A percentile compares a stretch with the other conserved stretches of the same genome.
phyloP scores from a whole-genome alignment of 2,113 vertebrate genomes.

The Sander vitreus region DNA sequence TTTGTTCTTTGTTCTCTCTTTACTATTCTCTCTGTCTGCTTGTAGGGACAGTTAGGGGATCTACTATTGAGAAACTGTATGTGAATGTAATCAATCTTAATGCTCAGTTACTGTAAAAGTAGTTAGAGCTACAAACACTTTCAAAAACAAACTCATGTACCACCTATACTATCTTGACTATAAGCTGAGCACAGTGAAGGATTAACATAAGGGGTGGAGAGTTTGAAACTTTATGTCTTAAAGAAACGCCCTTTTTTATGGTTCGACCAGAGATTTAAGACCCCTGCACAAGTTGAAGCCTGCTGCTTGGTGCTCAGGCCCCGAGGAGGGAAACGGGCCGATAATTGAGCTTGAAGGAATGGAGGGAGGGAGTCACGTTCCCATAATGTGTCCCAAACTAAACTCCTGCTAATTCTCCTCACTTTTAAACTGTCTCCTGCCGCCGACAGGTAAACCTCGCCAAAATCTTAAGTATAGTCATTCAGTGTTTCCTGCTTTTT shows the following conservation, averaged over 20 bases:
- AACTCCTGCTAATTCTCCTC: constrained; percentile 85
- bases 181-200: neutral
- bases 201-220: constrained; percentile 17
- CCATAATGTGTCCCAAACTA: constrained; percentile 89
- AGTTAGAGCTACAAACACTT: neutral
- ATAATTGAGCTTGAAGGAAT: constrained; percentile 91
- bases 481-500: constrained; percentile 5
- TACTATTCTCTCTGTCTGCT: neutral
- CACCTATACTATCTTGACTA: neutral
- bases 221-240: constrained; percentile 58
- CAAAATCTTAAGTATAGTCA: neutral
- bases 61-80: neutral
- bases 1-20: neutral
- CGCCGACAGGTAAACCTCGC: neutral
- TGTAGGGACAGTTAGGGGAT: neutral
- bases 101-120: neutral
- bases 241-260: constrained; percentile 85
- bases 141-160: neutral
- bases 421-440: neutral
- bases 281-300: constrained; percentile 89
- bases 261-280: constrained; percentile 86
- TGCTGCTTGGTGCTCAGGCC: constrained; percentile 85
- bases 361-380: constrained; percentile 90
- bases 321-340: constrained; percentile 78
- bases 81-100: neutral